Evolutionary conservation across 2,888 invertebrate genomes (phyloP), one percentile per base, ranked within the genome.

Genomic region (Elmis aenea): DNA sequence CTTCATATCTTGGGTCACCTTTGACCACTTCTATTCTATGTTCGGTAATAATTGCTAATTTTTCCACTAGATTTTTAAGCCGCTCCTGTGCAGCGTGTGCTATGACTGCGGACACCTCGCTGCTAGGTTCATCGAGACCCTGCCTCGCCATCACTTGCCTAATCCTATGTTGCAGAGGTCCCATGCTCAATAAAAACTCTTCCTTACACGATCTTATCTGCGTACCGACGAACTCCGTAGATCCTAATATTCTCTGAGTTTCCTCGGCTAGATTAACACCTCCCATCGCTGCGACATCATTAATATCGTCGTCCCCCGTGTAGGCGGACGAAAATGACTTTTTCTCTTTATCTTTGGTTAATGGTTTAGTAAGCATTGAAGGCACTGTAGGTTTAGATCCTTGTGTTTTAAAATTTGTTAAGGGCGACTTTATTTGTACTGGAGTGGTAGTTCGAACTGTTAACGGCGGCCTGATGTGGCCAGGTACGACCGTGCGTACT

Each of bases 241-340:
- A 77, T n/a, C 85, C 85, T 42, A 96, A 75, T 59, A 96, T 96
- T 66, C 91, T 82, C 66, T 93, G 93, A 20, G 89, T 86, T 69
- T 97, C 96, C 69, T 97, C 96, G 0, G 89, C 88, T 57, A 97
- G 75, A 71, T 97, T 97, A 34, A 97, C 96, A 30, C 96, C 96
- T 46, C 96, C 96, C 96, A 97, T 96, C 5, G 96, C 94, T 15
- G 96, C 95, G 8, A 97, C 96, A 71, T 97, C 96, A 62, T 96
- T 97, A 58, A 96, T 94, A 66, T 97, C 95, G 64, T 95, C 95
- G 59, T 94, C 93, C 2, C 65, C 61, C 16, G 62, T 59, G 2
- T 63, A 47, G 1, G 52, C 71, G 69, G 45, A 69, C 33, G 79
- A 74, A 61, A 75, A 74, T 15, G 62, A 68, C 58, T 81, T 83